Conservation (phyloP, 2,888 invertebrate genomes). For the Leucania comma region DNA sequence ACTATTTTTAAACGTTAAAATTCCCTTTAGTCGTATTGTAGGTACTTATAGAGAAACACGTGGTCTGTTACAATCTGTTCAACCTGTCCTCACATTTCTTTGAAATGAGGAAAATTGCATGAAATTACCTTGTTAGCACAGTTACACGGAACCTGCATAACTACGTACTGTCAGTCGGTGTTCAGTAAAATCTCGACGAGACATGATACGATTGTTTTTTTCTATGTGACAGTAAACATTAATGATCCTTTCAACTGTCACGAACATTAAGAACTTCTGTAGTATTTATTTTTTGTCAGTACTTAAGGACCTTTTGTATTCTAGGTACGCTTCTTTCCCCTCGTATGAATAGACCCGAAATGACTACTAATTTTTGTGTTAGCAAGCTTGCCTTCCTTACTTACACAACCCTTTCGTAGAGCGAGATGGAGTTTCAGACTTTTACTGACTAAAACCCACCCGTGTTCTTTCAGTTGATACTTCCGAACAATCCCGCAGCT, state of each 20-base stretch:
- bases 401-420: too few relatives aligned
- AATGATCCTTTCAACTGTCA: not conserved
- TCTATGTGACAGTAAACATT: not conserved
- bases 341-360: too few relatives aligned
- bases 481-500: too few relatives aligned
- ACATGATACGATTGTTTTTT: not conserved
- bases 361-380: too few relatives aligned
- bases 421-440: too few relatives aligned
- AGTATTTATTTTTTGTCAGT: not conserved
- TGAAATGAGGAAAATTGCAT: slow-evolving; percentile 50
- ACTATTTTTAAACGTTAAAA: slow-evolving; percentile 17
- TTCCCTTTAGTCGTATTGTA: slow-evolving; percentile 9
- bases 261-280: not conserved
- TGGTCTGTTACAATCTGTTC: slow-evolving; percentile 14
- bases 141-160: slow-evolving; percentile 47
- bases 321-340: too few relatives aligned
- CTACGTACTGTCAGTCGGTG: not conserved
- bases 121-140: slow-evolving; percentile 42
- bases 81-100: slow-evolving; percentile 42
- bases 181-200: slow-evolving; percentile 3
- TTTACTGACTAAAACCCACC: too few relatives aligned
- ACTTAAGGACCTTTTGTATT: too few relatives aligned
- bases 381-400: too few relatives aligned
- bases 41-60: slow-evolving; percentile 12
- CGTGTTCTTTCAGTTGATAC: too few relatives aligned